Evolutionary conservation across 2,113 vertebrate species (phyloP), one percentile per base, ranked within the genome.

Genomic region (Choloepus hoffmanni): DNA sequence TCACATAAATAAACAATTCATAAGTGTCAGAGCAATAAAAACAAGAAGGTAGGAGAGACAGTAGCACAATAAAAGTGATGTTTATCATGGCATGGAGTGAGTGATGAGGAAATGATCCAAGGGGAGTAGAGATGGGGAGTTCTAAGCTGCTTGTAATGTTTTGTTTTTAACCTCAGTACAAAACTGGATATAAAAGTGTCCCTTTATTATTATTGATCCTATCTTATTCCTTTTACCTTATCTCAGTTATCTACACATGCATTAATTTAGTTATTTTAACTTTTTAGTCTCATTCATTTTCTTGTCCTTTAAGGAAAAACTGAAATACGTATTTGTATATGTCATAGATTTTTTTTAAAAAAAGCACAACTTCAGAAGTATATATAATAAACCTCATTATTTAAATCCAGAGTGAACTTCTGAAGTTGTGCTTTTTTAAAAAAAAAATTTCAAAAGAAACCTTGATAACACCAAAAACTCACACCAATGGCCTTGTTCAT

Each of bases 61-160:
- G 5, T 33, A 50, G 50, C 7, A 58, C 45, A 85, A 55, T 4
- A 50, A 15, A 73, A 33, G 10, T 30, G 23, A 45, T 36, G 50
- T 26, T 53, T 62, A 13, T 4, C 8, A 30, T 63, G 36, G 2
- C 3, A 58, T 14, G 7, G 10, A 1, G 3, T 81, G 0, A 55
- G 43, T 26, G 16, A 68, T 13, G 19, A 79, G 78, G 45, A 26
- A 3, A 26, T 8, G 26, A 62, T 36, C 7, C 19, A 84, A 62
- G 33, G 78, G 65, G 4, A 28, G 1, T 53, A 0, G 1, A 3
- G 24, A 2, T 63, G 3, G 12, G 26, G 4, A 13, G 12, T 40
- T 2, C 11, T 28, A 28, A 58, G 0, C 65, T 45, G 28, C 24
- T 63, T 18, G 28, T 26, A 53, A 60, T 14, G 11, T 26, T 43